A percentile compares a stretch with the other conserved stretches of the same genome.
These are phyloP conservation scores for Hestina assimilis DNA, from an alignment of 1,140 invertebrate genomes.

Conservation along the genomic window DNA sequence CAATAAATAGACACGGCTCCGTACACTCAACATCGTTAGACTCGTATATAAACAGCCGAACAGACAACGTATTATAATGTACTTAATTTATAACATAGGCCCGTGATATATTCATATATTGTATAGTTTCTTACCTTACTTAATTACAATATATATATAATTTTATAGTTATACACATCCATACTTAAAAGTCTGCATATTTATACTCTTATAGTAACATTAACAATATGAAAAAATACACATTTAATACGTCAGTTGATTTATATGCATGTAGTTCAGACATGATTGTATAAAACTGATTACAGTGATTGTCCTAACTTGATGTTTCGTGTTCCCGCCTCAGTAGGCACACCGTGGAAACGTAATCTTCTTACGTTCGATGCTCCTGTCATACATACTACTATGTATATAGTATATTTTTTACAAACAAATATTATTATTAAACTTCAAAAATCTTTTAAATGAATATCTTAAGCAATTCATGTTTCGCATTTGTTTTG, in stretches of 20 bases:
- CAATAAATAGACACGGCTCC: conserved; percentile 51
- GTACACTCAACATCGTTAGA: conserved; percentile 28
- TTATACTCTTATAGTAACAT: background rate
- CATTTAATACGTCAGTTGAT: background rate
- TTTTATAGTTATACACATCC: background rate
- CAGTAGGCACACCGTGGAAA: too few relatives aligned
- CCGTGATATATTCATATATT: background rate
- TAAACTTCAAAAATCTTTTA: too few relatives aligned
- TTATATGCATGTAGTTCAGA: background rate
- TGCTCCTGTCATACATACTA: too few relatives aligned
- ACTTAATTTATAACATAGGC: background rate
- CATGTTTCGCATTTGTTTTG: too few relatives aligned
- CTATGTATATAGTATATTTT: too few relatives aligned
- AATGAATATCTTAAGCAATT: too few relatives aligned
- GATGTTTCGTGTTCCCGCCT: too few relatives aligned
- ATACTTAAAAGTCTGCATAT: background rate
- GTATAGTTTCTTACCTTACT: background rate
- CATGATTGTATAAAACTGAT: too few relatives aligned
- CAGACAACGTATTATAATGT: conserved; percentile 1
- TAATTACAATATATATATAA: background rate
- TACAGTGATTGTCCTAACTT: too few relatives aligned
- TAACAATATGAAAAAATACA: conserved; percentile 1
- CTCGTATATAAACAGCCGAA: background rate
- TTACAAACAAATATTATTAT: too few relatives aligned
- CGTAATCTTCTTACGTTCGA: too few relatives aligned